A percentile compares a stretch with the other conserved stretches of the same genome.
These are phyloP conservation scores for Cataglyphis hispanica DNA, from an alignment of 1,140 invertebrate species.

Conservation along the genomic window DNA sequence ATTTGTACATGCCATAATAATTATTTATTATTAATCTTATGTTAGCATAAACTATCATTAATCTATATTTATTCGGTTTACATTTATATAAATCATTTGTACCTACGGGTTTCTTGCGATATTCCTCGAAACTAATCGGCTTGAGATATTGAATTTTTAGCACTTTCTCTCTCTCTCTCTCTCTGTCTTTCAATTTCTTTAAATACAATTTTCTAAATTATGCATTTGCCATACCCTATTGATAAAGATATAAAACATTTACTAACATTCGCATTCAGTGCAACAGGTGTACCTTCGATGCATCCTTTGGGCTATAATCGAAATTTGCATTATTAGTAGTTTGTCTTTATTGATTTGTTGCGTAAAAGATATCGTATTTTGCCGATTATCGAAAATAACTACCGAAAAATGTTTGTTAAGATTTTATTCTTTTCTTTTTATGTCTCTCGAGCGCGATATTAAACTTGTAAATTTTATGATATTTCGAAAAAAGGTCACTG, in stretches of 20 bases:
- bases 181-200: not conserved
- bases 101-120: not conserved
- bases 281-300: slow-evolving; percentile 73
- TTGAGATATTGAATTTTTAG: not conserved
- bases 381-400: not conserved
- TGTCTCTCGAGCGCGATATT: not conserved
- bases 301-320: slow-evolving; percentile 67
- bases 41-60: not conserved
- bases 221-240: not conserved
- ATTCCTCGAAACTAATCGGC: not conserved
- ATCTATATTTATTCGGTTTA: not conserved
- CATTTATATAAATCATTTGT: not conserved
- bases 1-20: not conserved
- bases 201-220: slow-evolving; percentile 17
- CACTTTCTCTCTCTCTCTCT: not conserved
- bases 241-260: slow-evolving; percentile 65
- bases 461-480: not conserved
- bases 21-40: not conserved
- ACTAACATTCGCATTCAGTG: slow-evolving; percentile 72
- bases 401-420: not conserved
- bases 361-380: not conserved
- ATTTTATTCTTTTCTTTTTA: not conserved
- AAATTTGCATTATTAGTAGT: slow-evolving; percentile 57
- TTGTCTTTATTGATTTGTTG: slow-evolving; percentile 10
- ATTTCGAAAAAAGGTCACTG: not conserved